Conservation (phyloP, 1,140 invertebrate genomes). For the Bombus pyrosoma region DNA sequence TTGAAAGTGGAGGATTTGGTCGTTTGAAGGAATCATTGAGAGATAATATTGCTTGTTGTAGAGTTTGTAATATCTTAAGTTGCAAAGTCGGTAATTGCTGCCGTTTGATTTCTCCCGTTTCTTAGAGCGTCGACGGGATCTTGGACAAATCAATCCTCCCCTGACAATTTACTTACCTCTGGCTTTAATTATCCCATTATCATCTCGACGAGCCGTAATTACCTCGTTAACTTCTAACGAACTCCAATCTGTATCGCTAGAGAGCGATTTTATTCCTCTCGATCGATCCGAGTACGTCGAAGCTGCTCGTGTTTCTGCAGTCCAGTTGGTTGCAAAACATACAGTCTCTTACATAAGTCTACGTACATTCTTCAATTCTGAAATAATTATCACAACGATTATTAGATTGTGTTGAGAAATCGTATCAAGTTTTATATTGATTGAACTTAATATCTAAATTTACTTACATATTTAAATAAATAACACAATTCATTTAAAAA, state of each 20-base stretch:
- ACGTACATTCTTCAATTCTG: too few species aligned
- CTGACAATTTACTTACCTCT: constrained; percentile 37
- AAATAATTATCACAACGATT: background rate
- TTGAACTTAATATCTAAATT: background rate
- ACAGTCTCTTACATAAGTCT: too few species aligned
- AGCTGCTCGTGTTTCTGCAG: background rate
- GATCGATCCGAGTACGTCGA: constrained; percentile 38
- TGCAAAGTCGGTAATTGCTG: background rate
- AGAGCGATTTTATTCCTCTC: constrained; percentile 31
- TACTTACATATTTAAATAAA: background rate
- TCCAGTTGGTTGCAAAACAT: background rate
- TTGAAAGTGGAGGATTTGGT: too few species aligned
- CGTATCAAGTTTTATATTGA: background rate
- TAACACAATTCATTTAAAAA: too few species aligned
- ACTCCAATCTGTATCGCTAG: constrained; percentile 46
- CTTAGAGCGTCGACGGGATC: background rate
- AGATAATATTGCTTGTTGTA: too few species aligned
- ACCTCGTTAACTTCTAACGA: constrained; percentile 57
- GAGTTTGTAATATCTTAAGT: background rate
- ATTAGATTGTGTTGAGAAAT: background rate
- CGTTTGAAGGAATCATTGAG: too few species aligned
- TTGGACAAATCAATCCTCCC: background rate
- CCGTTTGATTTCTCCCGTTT: background rate
- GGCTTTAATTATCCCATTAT: constrained; percentile 60
- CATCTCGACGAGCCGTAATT: constrained; percentile 48